phyloP scores from a whole-genome alignment of 2,113 vertebrate genomes.

The Panthera leo region DNA sequence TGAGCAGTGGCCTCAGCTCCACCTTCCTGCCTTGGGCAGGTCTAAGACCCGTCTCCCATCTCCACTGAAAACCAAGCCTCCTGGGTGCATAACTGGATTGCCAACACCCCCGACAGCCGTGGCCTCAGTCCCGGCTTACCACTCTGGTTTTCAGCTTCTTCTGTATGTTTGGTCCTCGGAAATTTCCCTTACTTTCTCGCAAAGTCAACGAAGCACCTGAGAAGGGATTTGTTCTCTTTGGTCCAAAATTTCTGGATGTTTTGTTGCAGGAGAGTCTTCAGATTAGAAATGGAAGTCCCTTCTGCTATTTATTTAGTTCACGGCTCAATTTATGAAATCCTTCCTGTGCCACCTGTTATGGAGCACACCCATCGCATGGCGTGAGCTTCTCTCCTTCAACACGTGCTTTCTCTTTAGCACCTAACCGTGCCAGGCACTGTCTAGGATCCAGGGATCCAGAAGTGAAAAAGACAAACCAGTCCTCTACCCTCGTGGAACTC shows the following conservation, averaged over 20 bases:
- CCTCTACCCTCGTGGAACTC: background rate
- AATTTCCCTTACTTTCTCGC: background rate
- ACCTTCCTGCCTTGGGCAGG: background rate
- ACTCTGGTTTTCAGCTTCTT: background rate
- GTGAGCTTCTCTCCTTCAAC: accelerated
- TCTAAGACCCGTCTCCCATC: background rate
- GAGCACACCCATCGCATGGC: background rate
- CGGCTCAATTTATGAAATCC: background rate
- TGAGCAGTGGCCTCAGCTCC: background rate
- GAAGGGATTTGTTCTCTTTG: background rate
- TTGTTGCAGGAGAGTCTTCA: background rate
- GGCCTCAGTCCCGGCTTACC: background rate
- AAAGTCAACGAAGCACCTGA: background rate
- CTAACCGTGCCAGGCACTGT: background rate
- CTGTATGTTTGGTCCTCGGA: background rate
- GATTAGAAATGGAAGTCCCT: background rate
- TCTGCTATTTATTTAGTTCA: background rate
- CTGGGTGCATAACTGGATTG: background rate
- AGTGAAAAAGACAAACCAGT: background rate
- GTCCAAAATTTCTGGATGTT: background rate
- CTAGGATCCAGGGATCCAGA: too few relatives aligned
- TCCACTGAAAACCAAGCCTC: background rate
- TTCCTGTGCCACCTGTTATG: accelerated
- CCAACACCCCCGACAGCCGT: background rate
- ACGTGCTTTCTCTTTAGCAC: accelerated